Percentiles rank a stretch among this genome's conserved stretches.
Evolutionary conservation across 2,888 invertebrate species (phyloP).

Genomic region (Stenichneumon culpator): DNA sequence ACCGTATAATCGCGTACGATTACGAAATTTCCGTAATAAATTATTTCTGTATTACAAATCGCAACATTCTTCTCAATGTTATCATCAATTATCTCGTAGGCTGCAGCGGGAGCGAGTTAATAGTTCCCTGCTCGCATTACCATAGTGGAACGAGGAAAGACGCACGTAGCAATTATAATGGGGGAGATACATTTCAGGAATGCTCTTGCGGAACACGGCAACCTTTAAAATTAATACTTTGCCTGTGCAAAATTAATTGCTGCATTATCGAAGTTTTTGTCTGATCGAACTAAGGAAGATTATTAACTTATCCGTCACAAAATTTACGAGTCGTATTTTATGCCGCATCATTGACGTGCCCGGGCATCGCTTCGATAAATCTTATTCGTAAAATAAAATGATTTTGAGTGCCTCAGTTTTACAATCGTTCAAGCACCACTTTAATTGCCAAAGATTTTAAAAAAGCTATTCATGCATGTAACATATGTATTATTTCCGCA

Average conservation of each 20-base stretch:
- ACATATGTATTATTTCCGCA: too few species aligned
- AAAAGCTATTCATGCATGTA: too few species aligned
- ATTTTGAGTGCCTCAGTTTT: background rate
- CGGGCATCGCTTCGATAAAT: background rate
- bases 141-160: constrained; percentile 13
- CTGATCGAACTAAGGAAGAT: background rate
- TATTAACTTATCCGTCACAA: background rate
- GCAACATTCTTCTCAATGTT: constrained; percentile 29
- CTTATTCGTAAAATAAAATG: background rate
- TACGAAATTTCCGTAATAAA: background rate
- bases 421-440: background rate
- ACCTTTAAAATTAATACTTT: background rate
- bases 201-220: constrained; percentile 29
- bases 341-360: too few species aligned
- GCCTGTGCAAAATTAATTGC: constrained; percentile 8
- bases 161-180: constrained; percentile 39
- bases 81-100: constrained; percentile 38
- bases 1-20: too few species aligned
- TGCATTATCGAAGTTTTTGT: constrained; percentile 23
- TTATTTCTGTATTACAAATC: background rate
- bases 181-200: constrained; percentile 25
- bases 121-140: constrained; percentile 36
- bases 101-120: constrained; percentile 15
- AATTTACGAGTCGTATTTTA: background rate
- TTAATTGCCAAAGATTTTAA: background rate